A percentile compares a stretch with the other conserved stretches of the same genome.
These are phyloP conservation scores for Pontoporia blainvillei DNA, from an alignment of 2,113 vertebrate species.

Conservation along the genomic window DNA sequence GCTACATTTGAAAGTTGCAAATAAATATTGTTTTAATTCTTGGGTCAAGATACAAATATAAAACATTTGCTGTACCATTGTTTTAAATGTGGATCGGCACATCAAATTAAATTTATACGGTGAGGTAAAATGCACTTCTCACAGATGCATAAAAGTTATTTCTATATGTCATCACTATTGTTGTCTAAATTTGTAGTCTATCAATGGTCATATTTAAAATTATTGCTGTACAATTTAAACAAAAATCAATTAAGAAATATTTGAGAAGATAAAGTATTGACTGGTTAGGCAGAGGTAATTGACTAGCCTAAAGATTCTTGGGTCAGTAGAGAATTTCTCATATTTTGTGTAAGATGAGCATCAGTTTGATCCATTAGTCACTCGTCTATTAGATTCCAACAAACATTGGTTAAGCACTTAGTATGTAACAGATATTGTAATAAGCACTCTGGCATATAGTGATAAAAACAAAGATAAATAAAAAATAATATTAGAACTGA, in stretches of 20 bases:
- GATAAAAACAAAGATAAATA: background rate
- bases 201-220: background rate
- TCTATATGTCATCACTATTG: background rate
- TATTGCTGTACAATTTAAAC: background rate
- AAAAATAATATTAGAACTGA: background rate
- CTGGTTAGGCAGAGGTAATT: background rate
- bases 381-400: background rate
- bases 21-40: constrained; percentile 9
- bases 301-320: background rate
- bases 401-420: background rate
- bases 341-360: background rate
- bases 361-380: background rate
- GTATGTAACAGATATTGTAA: background rate
- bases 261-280: background rate
- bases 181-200: background rate
- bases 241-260: background rate
- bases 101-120: background rate
- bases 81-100: background rate
- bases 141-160: background rate
- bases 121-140: background rate
- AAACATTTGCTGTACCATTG: background rate
- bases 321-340: background rate
- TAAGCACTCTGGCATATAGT: background rate
- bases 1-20: background rate
- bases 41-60: background rate